Conservation (phyloP, 2,113 vertebrate species). For the Falcunculus frontatus region DNA sequence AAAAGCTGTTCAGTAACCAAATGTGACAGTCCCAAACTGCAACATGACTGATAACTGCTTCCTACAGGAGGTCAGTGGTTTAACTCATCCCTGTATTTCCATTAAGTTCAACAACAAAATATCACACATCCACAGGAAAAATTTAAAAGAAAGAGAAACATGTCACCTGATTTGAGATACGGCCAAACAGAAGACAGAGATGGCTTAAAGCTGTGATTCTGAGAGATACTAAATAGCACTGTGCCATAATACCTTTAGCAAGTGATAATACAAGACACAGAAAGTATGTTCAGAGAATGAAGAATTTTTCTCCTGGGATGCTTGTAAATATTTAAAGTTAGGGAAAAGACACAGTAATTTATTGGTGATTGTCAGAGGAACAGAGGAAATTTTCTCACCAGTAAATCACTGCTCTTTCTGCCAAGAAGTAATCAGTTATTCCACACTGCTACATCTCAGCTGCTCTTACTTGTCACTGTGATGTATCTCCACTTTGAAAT, state of each 20-base stretch:
- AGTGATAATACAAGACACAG: background rate
- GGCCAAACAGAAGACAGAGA: background rate
- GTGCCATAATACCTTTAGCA: background rate
- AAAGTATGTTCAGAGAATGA: background rate
- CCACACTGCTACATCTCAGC: background rate
- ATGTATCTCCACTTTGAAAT: background rate
- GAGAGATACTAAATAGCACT: background rate
- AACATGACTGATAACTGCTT: background rate
- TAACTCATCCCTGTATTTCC: background rate
- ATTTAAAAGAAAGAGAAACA: background rate
- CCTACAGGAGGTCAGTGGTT: background rate
- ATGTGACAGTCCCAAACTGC: background rate
- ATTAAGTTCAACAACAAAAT: background rate
- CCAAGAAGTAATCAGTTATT: background rate
- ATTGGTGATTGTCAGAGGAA: background rate
- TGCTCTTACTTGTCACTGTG: background rate
- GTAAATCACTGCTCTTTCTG: conserved; percentile 3
- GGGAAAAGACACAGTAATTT: background rate
- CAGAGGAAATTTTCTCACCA: conserved; percentile 8
- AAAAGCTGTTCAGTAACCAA: background rate
- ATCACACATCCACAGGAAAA: background rate
- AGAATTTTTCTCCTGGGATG: background rate
- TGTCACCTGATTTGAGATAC: background rate
- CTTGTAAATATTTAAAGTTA: conserved; percentile 18
- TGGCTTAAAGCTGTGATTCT: background rate